Percentiles rank a stretch among this genome's conserved stretches.
phyloP scores from a whole-genome alignment of 92 coral and sea anemone species.

The Pocillopora meandrina region DNA sequence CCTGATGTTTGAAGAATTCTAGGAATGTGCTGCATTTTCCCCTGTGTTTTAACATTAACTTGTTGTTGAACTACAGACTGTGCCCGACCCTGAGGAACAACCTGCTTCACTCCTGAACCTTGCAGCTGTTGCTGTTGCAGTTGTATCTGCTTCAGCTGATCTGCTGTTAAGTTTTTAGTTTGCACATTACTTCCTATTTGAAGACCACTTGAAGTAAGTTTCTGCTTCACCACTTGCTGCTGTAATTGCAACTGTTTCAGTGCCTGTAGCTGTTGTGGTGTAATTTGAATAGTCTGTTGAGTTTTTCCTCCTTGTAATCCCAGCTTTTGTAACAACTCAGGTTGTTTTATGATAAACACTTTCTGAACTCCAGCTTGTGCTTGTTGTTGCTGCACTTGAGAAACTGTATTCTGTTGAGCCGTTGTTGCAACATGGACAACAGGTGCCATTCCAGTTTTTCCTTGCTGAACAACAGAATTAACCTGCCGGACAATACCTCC shows the following conservation, averaged over 20 bases:
- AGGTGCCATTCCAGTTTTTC: constrained; percentile 48
- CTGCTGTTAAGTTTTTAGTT: constrained; percentile 63
- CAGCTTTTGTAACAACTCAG: constrained; percentile 78
- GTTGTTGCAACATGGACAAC: constrained; percentile 36
- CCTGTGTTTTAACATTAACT: constrained; percentile 55
- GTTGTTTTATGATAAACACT: constrained; percentile 92
- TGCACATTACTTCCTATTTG: constrained; percentile 36
- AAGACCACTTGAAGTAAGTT: constrained; percentile 26
- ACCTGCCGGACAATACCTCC: constrained; percentile 37
- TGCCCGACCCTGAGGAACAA: constrained; percentile 43
- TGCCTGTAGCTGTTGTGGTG: constrained; percentile 88
- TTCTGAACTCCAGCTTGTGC: constrained; percentile 73
- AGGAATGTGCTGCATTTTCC: constrained; percentile 71
- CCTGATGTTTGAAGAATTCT: constrained; percentile 85
- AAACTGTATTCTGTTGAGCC: constrained; percentile 44
- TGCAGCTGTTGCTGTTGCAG: constrained; percentile 66
- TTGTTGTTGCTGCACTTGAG: constrained; percentile 72
- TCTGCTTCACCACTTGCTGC: constrained; percentile 57
- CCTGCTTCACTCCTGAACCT: constrained; percentile 58
- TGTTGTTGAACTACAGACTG: constrained; percentile 69
- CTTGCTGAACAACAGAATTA: constrained; percentile 50
- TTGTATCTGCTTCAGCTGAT: constrained; percentile 77
- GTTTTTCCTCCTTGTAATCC: constrained; percentile 80
- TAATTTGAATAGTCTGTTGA: constrained; percentile 91
- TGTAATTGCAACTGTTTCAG: constrained; percentile 84